Evolutionary conservation across 2,797 vertebrate species (phyloP).

Genomic region (Microcaecilia unicolor): DNA sequence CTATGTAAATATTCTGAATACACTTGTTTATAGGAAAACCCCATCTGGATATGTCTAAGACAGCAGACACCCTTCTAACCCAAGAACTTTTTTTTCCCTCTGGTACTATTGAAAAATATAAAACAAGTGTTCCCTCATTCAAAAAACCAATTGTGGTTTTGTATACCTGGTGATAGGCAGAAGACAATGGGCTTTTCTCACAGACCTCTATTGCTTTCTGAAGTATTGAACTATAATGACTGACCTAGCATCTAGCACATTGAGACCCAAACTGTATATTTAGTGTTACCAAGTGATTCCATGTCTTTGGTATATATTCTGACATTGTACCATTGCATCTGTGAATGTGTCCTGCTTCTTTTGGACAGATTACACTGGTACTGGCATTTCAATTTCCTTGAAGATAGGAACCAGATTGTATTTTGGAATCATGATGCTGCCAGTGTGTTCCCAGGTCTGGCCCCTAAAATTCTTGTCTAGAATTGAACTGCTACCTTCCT

Average conservation of each 20-base stretch:
- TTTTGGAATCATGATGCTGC: no score
- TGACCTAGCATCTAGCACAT: slow-evolving; percentile 43
- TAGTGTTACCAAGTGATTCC: no score
- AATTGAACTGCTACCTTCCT: no score
- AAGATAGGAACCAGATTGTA: no score
- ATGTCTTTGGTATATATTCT: no score
- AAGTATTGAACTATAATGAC: slow-evolving; percentile 38
- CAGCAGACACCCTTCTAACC: slow-evolving; percentile 83
- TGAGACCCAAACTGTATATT: slow-evolving; percentile 17
- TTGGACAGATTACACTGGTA: no score
- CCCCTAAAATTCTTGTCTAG: no score
- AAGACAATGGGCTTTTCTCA: slow-evolving; percentile 77
- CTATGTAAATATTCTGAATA: slow-evolving; percentile 93
- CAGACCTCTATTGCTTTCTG: slow-evolving; percentile 51
- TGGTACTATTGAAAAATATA: slow-evolving; percentile 93
- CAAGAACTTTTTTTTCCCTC: slow-evolving; percentile 64
- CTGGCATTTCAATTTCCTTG: no score
- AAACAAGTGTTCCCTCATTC: slow-evolving; percentile 88
- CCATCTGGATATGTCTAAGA: slow-evolving; percentile 88
- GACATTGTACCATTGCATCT: no score
- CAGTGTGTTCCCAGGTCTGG: no score
- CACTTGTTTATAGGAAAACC: slow-evolving; percentile 98
- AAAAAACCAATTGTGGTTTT: slow-evolving; percentile 68
- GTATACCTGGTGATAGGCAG: slow-evolving; percentile 89
- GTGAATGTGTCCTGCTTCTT: no score